Evolutionary conservation across 1,140 invertebrate species (phyloP).

Genomic region (Wiebesia pumilae): DNA sequence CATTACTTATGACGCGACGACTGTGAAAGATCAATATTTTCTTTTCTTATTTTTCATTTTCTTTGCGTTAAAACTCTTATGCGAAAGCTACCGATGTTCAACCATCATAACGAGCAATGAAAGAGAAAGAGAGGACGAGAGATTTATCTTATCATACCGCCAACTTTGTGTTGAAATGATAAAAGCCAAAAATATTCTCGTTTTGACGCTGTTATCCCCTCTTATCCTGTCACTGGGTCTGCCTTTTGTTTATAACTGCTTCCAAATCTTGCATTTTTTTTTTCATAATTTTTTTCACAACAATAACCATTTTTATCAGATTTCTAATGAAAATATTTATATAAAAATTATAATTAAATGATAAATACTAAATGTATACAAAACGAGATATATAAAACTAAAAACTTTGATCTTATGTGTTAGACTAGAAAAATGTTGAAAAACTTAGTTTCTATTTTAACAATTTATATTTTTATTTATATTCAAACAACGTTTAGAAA

Average conservation of each 20-base stretch:
- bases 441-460: too few relatives aligned
- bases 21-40: background rate
- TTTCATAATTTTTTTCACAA: background rate
- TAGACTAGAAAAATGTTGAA: too few relatives aligned
- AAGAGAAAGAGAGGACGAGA: background rate
- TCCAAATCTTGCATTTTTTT: background rate
- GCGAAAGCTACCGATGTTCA: background rate
- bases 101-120: background rate
- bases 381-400: too few relatives aligned
- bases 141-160: slow-evolving; percentile 32
- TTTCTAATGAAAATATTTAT: background rate
- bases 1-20: too few relatives aligned
- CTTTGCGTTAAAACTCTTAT: background rate
- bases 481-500: too few relatives aligned
- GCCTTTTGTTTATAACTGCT: background rate
- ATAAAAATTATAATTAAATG: background rate
- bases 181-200: slow-evolving; percentile 42
- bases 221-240: slow-evolving; percentile 4
- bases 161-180: slow-evolving; percentile 27
- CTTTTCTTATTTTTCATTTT: background rate
- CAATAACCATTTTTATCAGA: background rate
- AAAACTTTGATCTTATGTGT: too few relatives aligned
- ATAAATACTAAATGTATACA: too few relatives aligned
- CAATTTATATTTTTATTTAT: too few relatives aligned
- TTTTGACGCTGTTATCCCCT: background rate